These are phyloP conservation scores for Lycophotia porphyrea DNA, from an alignment of 2,888 invertebrate species.

Conservation along the genomic window DNA sequence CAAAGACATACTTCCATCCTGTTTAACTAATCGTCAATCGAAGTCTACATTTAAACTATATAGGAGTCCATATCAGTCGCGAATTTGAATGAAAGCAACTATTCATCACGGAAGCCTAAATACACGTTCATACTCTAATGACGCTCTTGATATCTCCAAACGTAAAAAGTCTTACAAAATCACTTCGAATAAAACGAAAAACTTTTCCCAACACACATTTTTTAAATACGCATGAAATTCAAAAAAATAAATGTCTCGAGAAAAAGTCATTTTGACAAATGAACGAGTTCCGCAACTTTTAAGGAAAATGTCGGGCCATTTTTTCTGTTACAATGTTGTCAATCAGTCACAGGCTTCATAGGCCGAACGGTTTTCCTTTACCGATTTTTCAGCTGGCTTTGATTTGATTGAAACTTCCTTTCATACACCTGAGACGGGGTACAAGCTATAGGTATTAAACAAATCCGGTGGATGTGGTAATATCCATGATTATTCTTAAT, in stretches of 20 bases:
- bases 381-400: conserved; percentile 78
- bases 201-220: conserved; percentile 42
- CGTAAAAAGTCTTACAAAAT: conserved; percentile 1
- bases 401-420: conserved; percentile 89
- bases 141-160: not conserved
- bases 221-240: conserved; percentile 44
- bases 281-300: conserved; percentile 75
- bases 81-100: not conserved
- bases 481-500: conserved; percentile 58
- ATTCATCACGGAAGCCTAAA: not conserved
- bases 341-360: conserved; percentile 81
- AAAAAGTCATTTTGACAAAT: conserved; percentile 74
- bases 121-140: not conserved
- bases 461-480: conserved; percentile 59
- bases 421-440: conserved; percentile 82
- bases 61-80: not conserved
- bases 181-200: conserved; percentile 32
- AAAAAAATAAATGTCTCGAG: conserved; percentile 38
- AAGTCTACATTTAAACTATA: not conserved
- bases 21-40: not conserved
- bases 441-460: conserved; percentile 44
- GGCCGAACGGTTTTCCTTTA: conserved; percentile 79
- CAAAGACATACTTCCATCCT: conserved; percentile 11
- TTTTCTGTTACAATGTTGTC: conserved; percentile 86
- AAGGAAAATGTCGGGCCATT: conserved; percentile 77